A percentile compares a stretch with the other conserved stretches of the same genome.
Conservation (phyloP, 2,888 invertebrate genomes). For the Monopis laevigella region DNA sequence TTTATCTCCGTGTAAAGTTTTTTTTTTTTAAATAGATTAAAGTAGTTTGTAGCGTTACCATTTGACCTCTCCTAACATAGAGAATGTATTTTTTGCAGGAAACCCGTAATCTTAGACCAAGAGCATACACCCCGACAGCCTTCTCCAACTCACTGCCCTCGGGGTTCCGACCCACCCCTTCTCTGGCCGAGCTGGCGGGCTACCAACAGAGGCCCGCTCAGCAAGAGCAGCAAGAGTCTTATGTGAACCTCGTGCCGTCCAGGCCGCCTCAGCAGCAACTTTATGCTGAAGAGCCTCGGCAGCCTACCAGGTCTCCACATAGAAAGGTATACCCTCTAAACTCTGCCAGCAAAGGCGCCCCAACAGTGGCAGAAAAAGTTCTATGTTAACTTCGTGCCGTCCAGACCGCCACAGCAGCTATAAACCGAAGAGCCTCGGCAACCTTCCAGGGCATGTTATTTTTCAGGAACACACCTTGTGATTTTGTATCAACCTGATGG, state of each 20-base stretch:
- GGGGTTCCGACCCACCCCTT: conserved; percentile 53
- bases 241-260: conserved; percentile 27
- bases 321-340: too few species aligned
- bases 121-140: conserved; percentile 48
- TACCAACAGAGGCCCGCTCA: conserved; percentile 35
- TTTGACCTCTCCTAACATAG: too few species aligned
- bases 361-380: conserved; percentile 29
- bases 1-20: too few species aligned
- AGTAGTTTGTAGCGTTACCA: too few species aligned
- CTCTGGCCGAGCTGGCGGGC: conserved; percentile 55
- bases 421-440: conserved; percentile 76
- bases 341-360: conserved; percentile 37
- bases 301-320: conserved; percentile 54
- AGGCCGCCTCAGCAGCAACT: conserved; percentile 31
- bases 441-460: conserved; percentile 50
- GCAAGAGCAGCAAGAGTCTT: conserved; percentile 29
- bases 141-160: conserved; percentile 46
- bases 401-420: conserved; percentile 29
- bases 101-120: conserved; percentile 53
- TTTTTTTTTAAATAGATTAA: too few species aligned
- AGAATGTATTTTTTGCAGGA: too few species aligned
- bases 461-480: too few species aligned
- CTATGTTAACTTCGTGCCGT: conserved; percentile 27
- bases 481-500: too few species aligned
- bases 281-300: conserved; percentile 74